Base-by-base conservation (phyloP, 1,140 invertebrate species). In the Drosophila pseudoananassae region DNA sequence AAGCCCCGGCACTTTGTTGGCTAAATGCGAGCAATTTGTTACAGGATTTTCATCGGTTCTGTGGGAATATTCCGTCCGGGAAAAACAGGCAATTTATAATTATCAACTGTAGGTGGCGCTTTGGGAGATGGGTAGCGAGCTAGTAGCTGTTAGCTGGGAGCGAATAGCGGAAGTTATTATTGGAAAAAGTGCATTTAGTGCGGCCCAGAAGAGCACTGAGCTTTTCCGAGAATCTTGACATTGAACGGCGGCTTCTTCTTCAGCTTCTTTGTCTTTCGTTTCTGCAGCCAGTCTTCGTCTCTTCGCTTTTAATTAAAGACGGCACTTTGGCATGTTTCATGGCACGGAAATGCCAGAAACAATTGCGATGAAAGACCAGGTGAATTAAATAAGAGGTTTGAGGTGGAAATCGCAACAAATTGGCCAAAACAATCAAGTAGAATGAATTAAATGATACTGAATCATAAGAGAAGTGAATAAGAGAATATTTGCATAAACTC, bases 21-120 rank as follows among this genome's bases (percentile, higher is more conserved):
- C 75, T 85, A 85, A 85, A 88, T 87, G 83, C 70, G 74, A 51
- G 78, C 82, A 82, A 87, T 85, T 85, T 85, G 78, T 78, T 78
- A 65, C 64, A 85, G 82, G 75, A 88, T 85, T 85, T 83, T 66
- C 50, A 57, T 49, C 33, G 55, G 47, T 40, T 59, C 63, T 75
- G 61, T 55, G 55, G 63, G 60, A 68, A 69, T 63, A 58, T 84
- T 63, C n/a, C 15, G 25, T 7, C 40, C 60, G 82, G 64, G 70
- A 59, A 77, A 59, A 75, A 38, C 20, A 46, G 47, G 47, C 70
- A 50, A 56, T 76, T 84, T 72, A 72, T 84, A 83, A 84, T 83
- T 83, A 84, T 83, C 80, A 76, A 61, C 70, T 31, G 57, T 78
- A 78, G 82, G 83, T 85, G 81, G 82, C 81, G 75, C 63, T 78